Conservation (phyloP, 2,113 vertebrate genomes). For the Centropus bengalensis region DNA sequence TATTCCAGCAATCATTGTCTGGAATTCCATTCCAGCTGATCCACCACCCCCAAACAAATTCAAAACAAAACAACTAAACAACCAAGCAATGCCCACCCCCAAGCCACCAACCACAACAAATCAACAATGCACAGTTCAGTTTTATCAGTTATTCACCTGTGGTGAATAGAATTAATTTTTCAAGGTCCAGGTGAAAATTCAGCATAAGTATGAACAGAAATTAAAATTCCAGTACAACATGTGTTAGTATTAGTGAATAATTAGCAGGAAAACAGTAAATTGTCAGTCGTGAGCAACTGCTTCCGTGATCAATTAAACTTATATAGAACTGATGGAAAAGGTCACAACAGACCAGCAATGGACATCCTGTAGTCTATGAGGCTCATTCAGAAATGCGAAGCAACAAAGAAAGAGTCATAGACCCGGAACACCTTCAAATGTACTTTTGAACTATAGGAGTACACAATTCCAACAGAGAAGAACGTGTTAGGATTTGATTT, state of each 20-base stretch:
- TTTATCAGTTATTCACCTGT: not conserved
- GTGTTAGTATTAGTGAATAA: not conserved
- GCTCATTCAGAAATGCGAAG: not conserved
- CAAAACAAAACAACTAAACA: not conserved
- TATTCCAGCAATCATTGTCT: not conserved
- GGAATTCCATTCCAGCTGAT: not conserved
- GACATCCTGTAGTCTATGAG: not conserved
- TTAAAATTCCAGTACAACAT: not conserved
- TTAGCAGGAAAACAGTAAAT: not conserved
- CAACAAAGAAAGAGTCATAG: not conserved
- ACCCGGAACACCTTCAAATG: not conserved
- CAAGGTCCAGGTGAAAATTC: not conserved
- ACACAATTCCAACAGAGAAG: not conserved
- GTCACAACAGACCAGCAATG: not conserved
- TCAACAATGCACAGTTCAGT: not conserved
- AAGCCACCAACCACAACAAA: not conserved
- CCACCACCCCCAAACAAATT: accelerated
- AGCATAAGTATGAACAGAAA: not conserved
- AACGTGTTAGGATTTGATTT: not conserved
- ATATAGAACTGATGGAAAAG: not conserved
- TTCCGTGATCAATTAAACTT: not conserved
- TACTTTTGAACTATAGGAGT: not conserved
- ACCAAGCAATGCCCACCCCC: no score
- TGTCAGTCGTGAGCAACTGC: not conserved
- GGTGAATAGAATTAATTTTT: not conserved